Conservation (phyloP, 2,797 vertebrate genomes). For the Siniperca undulata region DNA sequence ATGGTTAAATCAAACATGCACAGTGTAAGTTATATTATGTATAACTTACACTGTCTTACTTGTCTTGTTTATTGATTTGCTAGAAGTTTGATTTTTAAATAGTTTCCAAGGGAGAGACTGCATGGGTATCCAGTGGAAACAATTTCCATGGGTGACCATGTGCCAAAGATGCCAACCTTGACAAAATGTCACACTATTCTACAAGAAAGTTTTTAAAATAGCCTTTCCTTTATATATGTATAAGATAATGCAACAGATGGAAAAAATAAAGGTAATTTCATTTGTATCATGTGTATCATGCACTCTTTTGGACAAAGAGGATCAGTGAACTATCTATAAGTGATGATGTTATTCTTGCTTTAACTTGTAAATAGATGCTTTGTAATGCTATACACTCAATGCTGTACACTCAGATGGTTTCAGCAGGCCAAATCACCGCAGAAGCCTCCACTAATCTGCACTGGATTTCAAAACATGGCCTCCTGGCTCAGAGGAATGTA, state of each 20-base stretch:
- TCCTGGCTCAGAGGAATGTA: slow-evolving; percentile 61
- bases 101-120: neutral
- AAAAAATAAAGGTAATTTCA: neutral
- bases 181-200: slow-evolving; percentile 2
- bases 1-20: slow-evolving; percentile 25
- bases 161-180: slow-evolving; percentile 26
- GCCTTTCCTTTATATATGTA: slow-evolving; percentile 11
- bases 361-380: slow-evolving; percentile 65
- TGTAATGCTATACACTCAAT: slow-evolving; percentile 24
- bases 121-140: neutral
- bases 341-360: slow-evolving; percentile 36
- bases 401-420: slow-evolving; percentile 36
- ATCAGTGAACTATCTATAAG: slow-evolving; percentile 13
- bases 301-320: neutral
- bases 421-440: slow-evolving; percentile 41
- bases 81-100: neutral
- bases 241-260: slow-evolving; percentile 6
- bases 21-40: slow-evolving; percentile 9
- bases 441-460: slow-evolving; percentile 51
- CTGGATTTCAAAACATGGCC: slow-evolving; percentile 53
- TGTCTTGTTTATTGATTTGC: neutral
- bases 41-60: neutral
- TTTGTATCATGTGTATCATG: slow-evolving; percentile 25
- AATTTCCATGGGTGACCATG: neutral
- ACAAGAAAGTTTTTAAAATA: neutral